Base-by-base conservation (phyloP, 2,888 invertebrate genomes). In the Acanthosepion lycidas region DNA sequence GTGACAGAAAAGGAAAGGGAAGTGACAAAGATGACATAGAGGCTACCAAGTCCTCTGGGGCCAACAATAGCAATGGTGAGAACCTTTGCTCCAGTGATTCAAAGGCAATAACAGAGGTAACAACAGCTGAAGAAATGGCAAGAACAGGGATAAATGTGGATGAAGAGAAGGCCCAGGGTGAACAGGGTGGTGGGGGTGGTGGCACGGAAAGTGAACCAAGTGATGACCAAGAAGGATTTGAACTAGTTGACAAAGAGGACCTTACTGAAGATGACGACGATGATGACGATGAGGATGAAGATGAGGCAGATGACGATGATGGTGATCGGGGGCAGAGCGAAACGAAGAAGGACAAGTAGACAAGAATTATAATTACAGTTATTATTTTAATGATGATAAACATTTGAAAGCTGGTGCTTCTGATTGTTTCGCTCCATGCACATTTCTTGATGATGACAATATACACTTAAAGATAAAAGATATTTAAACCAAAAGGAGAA, bases 21-120 rank as follows among this genome's bases (percentile, higher is more conserved):
- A 95, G 95, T 48, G 95, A 96, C 94, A 95, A 96, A 95, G 94
- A 95, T 78, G 94, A 95, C 64, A 95, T 95, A 94, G 95, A 96
- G 91, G 95, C 95, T 93, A 55, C 12, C 49, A 94, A 92, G 95
- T 53, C 42, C 51, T 53, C 49, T 48, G 94, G 94, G 18, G n/a
- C n/a, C 78, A 78, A n/a, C 78, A 78, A n/a, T n/a, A n/a, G 78
- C n/a, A 15, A 78, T 5, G 28, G 93, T 51, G 28, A 28, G n/a
- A 51, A 28, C 93, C 28, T 95, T 49, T 94, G 94, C 49, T 93
- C 94, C 8, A 94, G 94, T 48, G 94, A 94, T 49, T 94, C 95
- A 94, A 95, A 95, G 78, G 94, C 95, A 48, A 94, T 95, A 51
- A 94, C 95, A 20, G 95, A 95, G 91, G 95, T 95, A 28, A 94